Conservation (phyloP, 2,888 invertebrate genomes). For the Drosophila rellima region DNA sequence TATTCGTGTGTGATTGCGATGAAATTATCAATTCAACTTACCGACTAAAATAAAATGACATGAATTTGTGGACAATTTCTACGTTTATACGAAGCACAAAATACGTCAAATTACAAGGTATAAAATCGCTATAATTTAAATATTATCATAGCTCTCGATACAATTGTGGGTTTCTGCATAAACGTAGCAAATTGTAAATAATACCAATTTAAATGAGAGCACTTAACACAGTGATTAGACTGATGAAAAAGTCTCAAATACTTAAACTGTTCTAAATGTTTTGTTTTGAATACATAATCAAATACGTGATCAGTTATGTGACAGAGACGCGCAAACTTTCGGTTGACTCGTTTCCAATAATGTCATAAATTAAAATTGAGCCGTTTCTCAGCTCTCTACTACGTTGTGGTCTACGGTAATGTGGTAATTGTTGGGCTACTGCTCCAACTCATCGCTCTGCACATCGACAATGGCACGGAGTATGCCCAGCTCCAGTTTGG, state of each 20-base stretch:
- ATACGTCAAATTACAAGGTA: slow-evolving; percentile 8
- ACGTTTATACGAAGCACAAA: slow-evolving; percentile 29
- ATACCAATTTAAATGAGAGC: slow-evolving; percentile 18
- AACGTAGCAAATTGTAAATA: slow-evolving; percentile 25
- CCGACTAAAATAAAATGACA: slow-evolving; percentile 55
- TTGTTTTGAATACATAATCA: not conserved
- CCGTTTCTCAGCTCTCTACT: slow-evolving; percentile 14
- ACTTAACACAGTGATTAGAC: not conserved
- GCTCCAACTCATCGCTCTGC: slow-evolving; percentile 83
- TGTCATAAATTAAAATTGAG: slow-evolving; percentile 32
- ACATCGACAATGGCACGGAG: slow-evolving; percentile 84
- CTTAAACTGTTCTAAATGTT: not conserved
- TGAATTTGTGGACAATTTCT: slow-evolving; percentile 23
- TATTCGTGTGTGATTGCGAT: slow-evolving; percentile 29
- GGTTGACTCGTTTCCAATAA: slow-evolving; percentile 21
- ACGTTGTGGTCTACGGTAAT: slow-evolving; percentile 10
- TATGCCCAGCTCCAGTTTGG: slow-evolving; percentile 83
- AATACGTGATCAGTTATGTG: not conserved
- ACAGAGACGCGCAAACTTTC: slow-evolving; percentile 7
- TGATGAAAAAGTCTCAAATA: not conserved
- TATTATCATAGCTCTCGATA: slow-evolving; percentile 1
- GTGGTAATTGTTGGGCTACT: slow-evolving; percentile 50
- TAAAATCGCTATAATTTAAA: slow-evolving; percentile 21
- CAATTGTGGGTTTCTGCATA: slow-evolving; percentile 11
- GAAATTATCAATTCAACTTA: slow-evolving; percentile 51